Conservation (phyloP, 2,113 vertebrate genomes). For the Ifrita kowaldi region DNA sequence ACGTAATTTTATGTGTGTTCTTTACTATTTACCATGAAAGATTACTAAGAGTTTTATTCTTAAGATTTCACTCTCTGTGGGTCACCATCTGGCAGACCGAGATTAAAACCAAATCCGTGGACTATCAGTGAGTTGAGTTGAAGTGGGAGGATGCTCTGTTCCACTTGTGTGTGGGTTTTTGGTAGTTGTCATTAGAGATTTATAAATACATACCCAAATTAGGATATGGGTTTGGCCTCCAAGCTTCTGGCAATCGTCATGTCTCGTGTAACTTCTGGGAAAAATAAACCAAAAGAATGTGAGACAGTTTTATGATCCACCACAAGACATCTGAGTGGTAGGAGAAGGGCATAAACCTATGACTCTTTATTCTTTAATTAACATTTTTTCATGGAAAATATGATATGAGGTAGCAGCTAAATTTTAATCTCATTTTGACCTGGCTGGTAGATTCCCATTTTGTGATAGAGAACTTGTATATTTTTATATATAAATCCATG, state of each 20-base stretch:
- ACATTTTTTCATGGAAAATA: background rate
- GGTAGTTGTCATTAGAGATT: background rate
- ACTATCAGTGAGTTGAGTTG: background rate
- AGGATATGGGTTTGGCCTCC: background rate
- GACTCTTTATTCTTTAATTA: background rate
- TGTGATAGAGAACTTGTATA: accelerated
- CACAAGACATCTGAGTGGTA: background rate
- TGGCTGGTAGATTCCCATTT: background rate
- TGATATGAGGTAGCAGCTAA: background rate
- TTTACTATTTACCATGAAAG: background rate
- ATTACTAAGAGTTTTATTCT: background rate
- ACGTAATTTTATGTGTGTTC: accelerated
- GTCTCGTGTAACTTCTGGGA: background rate
- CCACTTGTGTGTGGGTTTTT: accelerated
- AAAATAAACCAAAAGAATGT: background rate
- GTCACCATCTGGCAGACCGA: background rate
- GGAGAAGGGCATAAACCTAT: background rate
- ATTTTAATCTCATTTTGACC: background rate
- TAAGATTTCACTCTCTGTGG: background rate
- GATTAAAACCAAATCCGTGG: background rate
- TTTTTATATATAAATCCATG: background rate
- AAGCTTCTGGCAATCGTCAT: background rate
- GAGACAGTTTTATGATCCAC: background rate
- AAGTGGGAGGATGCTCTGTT: background rate
- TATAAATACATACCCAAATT: background rate